phyloP scores from a whole-genome alignment of 2,888 invertebrate genomes.

The Euphydryas editha region DNA sequence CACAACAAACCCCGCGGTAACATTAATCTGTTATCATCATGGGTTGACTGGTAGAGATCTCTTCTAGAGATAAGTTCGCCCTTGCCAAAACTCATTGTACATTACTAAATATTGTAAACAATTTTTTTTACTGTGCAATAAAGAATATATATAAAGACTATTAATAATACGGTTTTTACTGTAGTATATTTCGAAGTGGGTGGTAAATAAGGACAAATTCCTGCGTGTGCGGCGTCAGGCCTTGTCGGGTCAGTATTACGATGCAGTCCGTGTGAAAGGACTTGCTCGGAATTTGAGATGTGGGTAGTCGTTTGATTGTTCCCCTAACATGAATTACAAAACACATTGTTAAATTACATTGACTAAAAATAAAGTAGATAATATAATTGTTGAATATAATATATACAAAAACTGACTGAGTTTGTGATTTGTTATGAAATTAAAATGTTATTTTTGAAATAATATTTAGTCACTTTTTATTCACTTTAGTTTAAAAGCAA shows the following conservation, averaged over 20 bases:
- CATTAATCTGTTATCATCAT: too few relatives aligned
- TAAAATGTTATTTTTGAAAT: too few relatives aligned
- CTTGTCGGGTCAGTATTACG: constrained; percentile 59
- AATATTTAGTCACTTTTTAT: too few relatives aligned
- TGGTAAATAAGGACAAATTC: constrained; percentile 58
- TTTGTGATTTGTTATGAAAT: background rate
- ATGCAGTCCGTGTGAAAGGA: constrained; percentile 66
- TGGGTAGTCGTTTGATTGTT: constrained; percentile 45
- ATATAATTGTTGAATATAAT: background rate
- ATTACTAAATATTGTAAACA: too few relatives aligned
- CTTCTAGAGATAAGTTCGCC: too few relatives aligned
- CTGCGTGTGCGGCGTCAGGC: constrained; percentile 52
- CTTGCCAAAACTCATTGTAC: too few relatives aligned
- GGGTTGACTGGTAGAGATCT: too few relatives aligned
- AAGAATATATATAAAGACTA: too few relatives aligned
- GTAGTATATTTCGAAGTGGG: constrained; percentile 29
- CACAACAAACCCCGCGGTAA: too few relatives aligned
- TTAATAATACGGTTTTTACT: constrained; percentile 16
- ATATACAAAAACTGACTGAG: background rate
- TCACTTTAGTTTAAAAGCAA: too few relatives aligned
- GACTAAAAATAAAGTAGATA: constrained; percentile 11
- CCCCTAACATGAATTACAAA: constrained; percentile 55
- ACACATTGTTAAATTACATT: too few relatives aligned
- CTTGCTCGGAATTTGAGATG: constrained; percentile 67
- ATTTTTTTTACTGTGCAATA: too few relatives aligned